Base-by-base conservation (phyloP, 2,797 vertebrate genomes). In the Acipenser ruthenus region DNA sequence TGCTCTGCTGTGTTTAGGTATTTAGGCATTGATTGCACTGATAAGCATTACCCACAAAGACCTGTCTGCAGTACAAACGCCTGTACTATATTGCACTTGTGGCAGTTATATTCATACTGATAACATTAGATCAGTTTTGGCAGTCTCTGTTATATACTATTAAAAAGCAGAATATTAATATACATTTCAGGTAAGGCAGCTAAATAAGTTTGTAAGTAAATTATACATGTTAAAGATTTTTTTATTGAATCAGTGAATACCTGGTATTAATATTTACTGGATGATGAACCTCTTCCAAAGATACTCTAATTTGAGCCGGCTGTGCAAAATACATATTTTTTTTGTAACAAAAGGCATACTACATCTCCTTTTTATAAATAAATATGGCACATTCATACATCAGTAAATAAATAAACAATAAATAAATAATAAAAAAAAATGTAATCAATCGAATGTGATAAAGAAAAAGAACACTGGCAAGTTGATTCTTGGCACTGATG, bases 81-180 rank as follows among this genome's bases (percentile, higher is more conserved):
- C 9, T 67, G 47, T 78, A 82, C 78, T 75, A 82, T 86, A 88
- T 88, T 87, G 84, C 82, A 84, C 81, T 80, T 72, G 62, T 71
- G 69, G 69, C 72, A 71, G 69, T 81, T 68, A 82, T 72, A 77
- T 56, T 62, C 12, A 56, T n/a, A 60, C 48, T 23, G 59, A 67
- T 62, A 52, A 67, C 49, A 61, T n/a, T 10, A 10, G n/a, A 75
- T 79, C 71, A 81, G 81, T 80, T 79, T 78, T 52, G 72, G 79
- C 78, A 75, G 75, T 76, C 76, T 10, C 10, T 78, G 73, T 78
- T 74, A 72, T 75, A 80, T 79, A 63, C 66, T 67, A 72, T 67
- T 69, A 49, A 49, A 69, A 50, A 69, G 66, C 72, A 15, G 66
- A 64, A 37, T 37, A 37, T 37, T 4, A 37, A 37, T 37, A 37